Evolutionary conservation across 2,888 invertebrate genomes (phyloP).

Genomic region (Xanthorhoe spadicearia): DNA sequence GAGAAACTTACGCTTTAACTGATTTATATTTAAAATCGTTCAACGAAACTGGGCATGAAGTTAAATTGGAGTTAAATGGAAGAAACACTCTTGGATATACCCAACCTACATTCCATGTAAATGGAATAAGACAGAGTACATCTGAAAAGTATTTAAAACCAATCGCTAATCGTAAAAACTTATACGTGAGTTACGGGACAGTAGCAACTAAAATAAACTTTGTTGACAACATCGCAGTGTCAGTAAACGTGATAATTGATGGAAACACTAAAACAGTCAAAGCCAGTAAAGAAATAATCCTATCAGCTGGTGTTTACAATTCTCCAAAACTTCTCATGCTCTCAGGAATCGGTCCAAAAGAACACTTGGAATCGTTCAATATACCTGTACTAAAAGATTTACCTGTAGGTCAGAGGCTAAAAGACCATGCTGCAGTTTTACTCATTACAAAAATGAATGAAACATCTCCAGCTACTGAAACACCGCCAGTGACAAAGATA

Average conservation of each 20-base stretch:
- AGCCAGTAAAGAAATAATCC: slow-evolving; percentile 72
- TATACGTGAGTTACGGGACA: slow-evolving; percentile 37
- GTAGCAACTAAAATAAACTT: slow-evolving; percentile 36
- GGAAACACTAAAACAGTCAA: slow-evolving; percentile 27
- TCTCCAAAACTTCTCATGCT: slow-evolving; percentile 75
- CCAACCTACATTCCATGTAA: slow-evolving; percentile 31
- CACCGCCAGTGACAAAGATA: slow-evolving; percentile 51
- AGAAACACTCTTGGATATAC: slow-evolving; percentile 32
- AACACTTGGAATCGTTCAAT: slow-evolving; percentile 57
- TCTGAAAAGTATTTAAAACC: slow-evolving; percentile 32
- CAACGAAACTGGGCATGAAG: slow-evolving; percentile 35
- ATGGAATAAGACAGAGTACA: slow-evolving; percentile 36
- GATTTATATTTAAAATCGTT: slow-evolving; percentile 37
- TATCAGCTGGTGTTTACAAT: slow-evolving; percentile 72
- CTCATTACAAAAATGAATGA: slow-evolving; percentile 51
- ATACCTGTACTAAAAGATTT: slow-evolving; percentile 66
- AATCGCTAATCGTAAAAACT: slow-evolving; percentile 33
- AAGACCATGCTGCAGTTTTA: slow-evolving; percentile 67
- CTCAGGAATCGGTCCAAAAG: slow-evolving; percentile 74
- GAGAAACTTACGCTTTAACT: slow-evolving; percentile 20
- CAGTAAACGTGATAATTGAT: slow-evolving; percentile 29
- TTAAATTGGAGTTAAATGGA: slow-evolving; percentile 37
- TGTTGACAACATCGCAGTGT: slow-evolving; percentile 30
- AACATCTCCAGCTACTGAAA: slow-evolving; percentile 12
- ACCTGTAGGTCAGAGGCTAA: slow-evolving; percentile 72